Percentiles rank a stretch among this genome's conserved stretches.
Conservation (phyloP, 2,797 vertebrate species). For the Chelon labrosus region DNA sequence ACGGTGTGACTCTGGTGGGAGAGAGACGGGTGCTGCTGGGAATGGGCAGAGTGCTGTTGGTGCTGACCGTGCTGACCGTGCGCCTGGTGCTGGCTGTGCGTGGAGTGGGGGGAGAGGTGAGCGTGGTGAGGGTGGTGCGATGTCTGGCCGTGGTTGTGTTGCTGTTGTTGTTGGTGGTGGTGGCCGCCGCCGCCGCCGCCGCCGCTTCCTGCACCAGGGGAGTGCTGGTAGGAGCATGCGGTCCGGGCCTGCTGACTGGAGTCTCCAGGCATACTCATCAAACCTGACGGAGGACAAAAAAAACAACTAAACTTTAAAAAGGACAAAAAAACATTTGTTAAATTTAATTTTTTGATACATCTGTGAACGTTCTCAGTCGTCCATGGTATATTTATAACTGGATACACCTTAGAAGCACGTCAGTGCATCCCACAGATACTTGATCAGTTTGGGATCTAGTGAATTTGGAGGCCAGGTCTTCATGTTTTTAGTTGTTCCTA, state of each 20-base stretch:
- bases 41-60: constrained; percentile 76
- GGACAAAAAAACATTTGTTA: too few relatives aligned
- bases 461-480: too few relatives aligned
- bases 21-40: constrained; percentile 82
- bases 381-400: too few relatives aligned
- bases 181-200: constrained; percentile 71
- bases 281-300: constrained; percentile 64
- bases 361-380: too few relatives aligned
- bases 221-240: constrained; percentile 89
- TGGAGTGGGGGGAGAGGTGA: constrained; percentile 80
- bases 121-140: constrained; percentile 81
- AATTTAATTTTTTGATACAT: too few relatives aligned
- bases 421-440: too few relatives aligned
- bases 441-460: too few relatives aligned
- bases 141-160: constrained; percentile 79
- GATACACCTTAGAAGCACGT: too few relatives aligned
- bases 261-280: constrained; percentile 86
- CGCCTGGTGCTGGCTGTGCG: constrained; percentile 67
- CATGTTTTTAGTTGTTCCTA: too few relatives aligned
- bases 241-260: constrained; percentile 85
- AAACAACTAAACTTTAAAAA: too few relatives aligned
- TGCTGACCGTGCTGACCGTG: constrained; percentile 71
- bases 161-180: constrained; percentile 60
- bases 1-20: constrained; percentile 82
- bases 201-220: constrained; percentile 78